Percentiles rank a stretch among this genome's conserved stretches.
Evolutionary conservation across 2,888 invertebrate species (phyloP).

Genomic region (Scaeva pyrastri): DNA sequence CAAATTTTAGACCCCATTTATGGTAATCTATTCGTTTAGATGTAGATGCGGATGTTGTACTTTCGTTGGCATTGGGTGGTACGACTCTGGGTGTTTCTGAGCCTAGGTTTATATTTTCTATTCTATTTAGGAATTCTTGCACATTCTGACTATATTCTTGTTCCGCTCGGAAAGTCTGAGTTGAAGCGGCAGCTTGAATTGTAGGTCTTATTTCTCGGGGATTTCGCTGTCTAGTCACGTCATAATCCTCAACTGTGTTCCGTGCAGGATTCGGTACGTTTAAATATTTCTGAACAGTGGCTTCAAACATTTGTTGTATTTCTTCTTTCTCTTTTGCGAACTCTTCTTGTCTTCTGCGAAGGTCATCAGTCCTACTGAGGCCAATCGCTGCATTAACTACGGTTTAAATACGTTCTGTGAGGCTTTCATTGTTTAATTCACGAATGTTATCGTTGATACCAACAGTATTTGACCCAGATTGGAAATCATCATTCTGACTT

Average conservation of each 20-base stretch:
- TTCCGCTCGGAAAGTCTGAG: neutral
- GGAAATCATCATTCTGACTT: neutral
- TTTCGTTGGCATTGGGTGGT: neutral
- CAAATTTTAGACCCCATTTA: constrained; percentile 1
- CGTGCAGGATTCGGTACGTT: neutral
- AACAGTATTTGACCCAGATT: constrained; percentile 1
- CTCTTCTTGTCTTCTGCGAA: neutral
- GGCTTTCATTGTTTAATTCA: neutral
- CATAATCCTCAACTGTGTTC: constrained; percentile 1
- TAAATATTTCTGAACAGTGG: neutral
- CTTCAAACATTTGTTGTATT: neutral
- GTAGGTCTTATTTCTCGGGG: neutral
- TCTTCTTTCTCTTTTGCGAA: too few relatives aligned
- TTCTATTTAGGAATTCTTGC: neutral
- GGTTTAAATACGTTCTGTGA: neutral
- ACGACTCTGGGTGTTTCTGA: constrained; percentile 1
- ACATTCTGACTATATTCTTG: too few relatives aligned
- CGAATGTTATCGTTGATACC: neutral
- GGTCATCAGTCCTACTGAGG: constrained; percentile 42
- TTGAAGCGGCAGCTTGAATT: neutral
- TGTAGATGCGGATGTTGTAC: neutral
- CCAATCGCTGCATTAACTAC: neutral
- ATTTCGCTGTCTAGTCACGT: neutral
- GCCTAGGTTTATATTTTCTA: constrained; percentile 1
- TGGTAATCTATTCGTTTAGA: neutral